Evolutionary conservation across 2,888 invertebrate species (phyloP).

Genomic region (Exocentrus adspersus): DNA sequence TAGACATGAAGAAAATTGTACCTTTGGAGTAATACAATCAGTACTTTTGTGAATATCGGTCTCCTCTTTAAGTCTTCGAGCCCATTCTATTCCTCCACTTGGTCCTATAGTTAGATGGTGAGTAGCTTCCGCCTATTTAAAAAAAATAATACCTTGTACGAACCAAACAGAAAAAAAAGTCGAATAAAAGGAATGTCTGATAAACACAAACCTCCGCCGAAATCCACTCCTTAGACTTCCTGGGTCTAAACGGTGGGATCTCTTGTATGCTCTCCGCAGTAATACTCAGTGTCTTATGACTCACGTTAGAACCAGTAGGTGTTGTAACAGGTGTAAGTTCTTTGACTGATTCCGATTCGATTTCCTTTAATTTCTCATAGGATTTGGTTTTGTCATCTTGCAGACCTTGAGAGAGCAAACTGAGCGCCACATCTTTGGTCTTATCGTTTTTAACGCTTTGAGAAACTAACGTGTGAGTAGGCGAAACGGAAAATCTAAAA

Average conservation of each 20-base stretch:
- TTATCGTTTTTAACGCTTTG: conserved; percentile 35
- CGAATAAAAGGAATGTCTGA: no score
- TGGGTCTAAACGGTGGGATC: conserved; percentile 68
- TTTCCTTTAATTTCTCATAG: conserved; percentile 49
- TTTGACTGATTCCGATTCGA: conserved; percentile 32
- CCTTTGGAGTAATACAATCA: conserved; percentile 80
- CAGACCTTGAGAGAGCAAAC: conserved; percentile 45
- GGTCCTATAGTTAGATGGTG: conserved; percentile 72
- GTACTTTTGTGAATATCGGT: conserved; percentile 69
- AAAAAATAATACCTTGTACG: conserved; percentile 39
- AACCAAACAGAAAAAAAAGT: conserved; percentile 10
- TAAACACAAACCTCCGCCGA: conserved; percentile 54
- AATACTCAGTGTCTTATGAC: conserved; percentile 55
- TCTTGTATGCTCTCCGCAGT: conserved; percentile 63
- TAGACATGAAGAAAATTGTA: no score
- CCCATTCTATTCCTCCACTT: conserved; percentile 75
- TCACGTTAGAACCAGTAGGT: conserved; percentile 59
- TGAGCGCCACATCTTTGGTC: no score
- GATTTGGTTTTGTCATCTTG: conserved; percentile 37
- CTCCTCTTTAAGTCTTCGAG: conserved; percentile 69
- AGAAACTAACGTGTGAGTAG: conserved; percentile 57
- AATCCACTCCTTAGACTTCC: conserved; percentile 69
- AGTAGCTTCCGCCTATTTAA: conserved; percentile 53
- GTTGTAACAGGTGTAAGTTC: conserved; percentile 57
- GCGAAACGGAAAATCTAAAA: conserved; percentile 62